Evolutionary conservation across 2,797 vertebrate species (phyloP).

Genomic region (Danio aesculapii): DNA sequence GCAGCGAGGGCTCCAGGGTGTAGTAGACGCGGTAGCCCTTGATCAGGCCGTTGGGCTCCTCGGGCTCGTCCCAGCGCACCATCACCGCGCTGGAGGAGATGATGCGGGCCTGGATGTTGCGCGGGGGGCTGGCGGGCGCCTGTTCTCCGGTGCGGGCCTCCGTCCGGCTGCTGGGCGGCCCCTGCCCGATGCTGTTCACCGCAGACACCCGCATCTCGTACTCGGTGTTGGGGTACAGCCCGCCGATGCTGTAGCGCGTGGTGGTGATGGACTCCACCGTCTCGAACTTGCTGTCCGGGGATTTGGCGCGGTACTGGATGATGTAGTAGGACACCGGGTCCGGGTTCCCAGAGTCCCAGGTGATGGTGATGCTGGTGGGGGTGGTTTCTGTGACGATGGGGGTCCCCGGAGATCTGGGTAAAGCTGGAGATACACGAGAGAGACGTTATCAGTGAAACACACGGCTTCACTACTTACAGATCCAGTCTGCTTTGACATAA

Average conservation of each 20-base stretch:
- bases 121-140: slow-evolving; percentile 92
- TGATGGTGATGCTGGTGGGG: slow-evolving; percentile 97
- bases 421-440: slow-evolving; percentile 75
- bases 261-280: slow-evolving; percentile 97
- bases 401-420: slow-evolving; percentile 94
- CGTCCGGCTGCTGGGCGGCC: slow-evolving; percentile 89
- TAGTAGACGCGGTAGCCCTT: slow-evolving; percentile 96
- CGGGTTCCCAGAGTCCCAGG: slow-evolving; percentile 98
- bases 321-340: slow-evolving; percentile 97
- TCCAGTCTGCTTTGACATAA: not conserved
- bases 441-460: not conserved
- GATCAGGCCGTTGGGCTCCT: slow-evolving; percentile 96
- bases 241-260: slow-evolving; percentile 97
- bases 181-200: slow-evolving; percentile 96
- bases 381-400: slow-evolving; percentile 97
- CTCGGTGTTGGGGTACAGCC: slow-evolving; percentile 97
- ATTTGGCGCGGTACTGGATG: slow-evolving; percentile 96
- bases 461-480: no score
- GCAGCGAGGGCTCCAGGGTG: slow-evolving; percentile 92
- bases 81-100: slow-evolving; percentile 93
- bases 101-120: slow-evolving; percentile 94
- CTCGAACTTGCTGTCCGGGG: slow-evolving; percentile 94
- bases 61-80: slow-evolving; percentile 97
- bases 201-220: slow-evolving; percentile 97
- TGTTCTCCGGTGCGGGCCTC: slow-evolving; percentile 96